Evolutionary conservation across 2,797 vertebrate genomes (phyloP).

Genomic region (Thalassophryne amazonica): DNA sequence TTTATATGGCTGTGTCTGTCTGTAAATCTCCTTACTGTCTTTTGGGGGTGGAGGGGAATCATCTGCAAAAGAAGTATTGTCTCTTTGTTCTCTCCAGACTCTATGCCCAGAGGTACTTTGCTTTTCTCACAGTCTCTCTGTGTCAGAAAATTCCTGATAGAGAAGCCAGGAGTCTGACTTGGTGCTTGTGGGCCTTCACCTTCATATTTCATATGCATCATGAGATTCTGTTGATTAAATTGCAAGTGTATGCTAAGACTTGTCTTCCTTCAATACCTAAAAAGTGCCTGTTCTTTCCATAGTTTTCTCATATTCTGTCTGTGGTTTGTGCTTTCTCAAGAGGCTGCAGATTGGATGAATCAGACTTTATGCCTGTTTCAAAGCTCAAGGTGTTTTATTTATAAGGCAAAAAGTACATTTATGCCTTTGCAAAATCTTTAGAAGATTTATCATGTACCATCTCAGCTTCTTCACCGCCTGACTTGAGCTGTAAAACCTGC

Average conservation of each 20-base stretch:
- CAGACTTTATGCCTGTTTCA: slow-evolving; percentile 51
- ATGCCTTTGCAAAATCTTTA: slow-evolving; percentile 46
- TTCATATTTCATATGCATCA: slow-evolving; percentile 62
- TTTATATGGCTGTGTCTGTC: slow-evolving; percentile 34
- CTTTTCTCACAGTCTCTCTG: slow-evolving; percentile 13
- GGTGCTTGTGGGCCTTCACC: slow-evolving; percentile 46
- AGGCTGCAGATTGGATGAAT: slow-evolving; percentile 57
- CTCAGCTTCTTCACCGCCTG: slow-evolving; percentile 9
- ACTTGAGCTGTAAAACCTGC: slow-evolving; percentile 26
- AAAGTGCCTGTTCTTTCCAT: slow-evolving; percentile 40
- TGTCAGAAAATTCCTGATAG: slow-evolving; percentile 20
- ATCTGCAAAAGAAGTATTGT: slow-evolving; percentile 44
- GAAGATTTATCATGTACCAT: slow-evolving; percentile 57
- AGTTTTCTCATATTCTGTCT: slow-evolving; percentile 46
- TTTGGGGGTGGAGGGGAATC: slow-evolving; percentile 42
- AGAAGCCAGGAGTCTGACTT: slow-evolving; percentile 34
- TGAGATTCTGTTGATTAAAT: slow-evolving; percentile 64
- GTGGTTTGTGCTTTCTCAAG: slow-evolving; percentile 28
- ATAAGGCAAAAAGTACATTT: slow-evolving; percentile 53
- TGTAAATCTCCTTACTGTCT: slow-evolving; percentile 47
- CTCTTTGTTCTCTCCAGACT: slow-evolving; percentile 57
- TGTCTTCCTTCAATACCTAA: slow-evolving; percentile 58
- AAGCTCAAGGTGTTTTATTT: slow-evolving; percentile 66
- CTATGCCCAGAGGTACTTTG: slow-evolving; percentile 36
- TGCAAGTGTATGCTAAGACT: slow-evolving; percentile 43